Evolutionary conservation across 1,140 invertebrate species (phyloP).

Genomic region (Colletes gigas): DNA sequence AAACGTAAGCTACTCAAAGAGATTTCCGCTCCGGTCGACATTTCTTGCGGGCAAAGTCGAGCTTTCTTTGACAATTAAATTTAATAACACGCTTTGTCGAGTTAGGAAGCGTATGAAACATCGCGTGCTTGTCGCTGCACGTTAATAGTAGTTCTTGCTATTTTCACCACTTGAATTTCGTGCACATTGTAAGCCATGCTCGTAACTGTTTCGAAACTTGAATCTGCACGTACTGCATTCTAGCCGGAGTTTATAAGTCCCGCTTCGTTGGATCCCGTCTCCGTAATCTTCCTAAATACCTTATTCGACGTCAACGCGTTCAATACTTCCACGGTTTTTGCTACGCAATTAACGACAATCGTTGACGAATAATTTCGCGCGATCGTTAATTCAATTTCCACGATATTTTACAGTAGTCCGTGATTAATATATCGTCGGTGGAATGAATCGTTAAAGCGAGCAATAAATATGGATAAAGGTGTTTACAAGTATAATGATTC

Average conservation of each 20-base stretch:
- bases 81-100: conserved; percentile 8
- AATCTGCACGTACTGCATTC: neutral
- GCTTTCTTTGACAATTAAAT: conserved; percentile 41
- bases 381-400: too few relatives aligned
- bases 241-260: too few relatives aligned
- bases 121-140: neutral
- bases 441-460: too few relatives aligned
- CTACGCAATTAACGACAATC: too few relatives aligned
- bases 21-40: neutral
- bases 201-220: neutral
- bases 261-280: neutral
- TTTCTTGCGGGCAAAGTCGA: neutral
- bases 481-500: too few relatives aligned
- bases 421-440: too few relatives aligned
- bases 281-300: too few relatives aligned
- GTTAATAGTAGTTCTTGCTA: neutral
- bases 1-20: conserved; percentile 29
- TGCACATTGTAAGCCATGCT: neutral
- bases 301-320: too few relatives aligned
- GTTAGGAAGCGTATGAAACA: neutral
- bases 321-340: too few relatives aligned
- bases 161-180: neutral
- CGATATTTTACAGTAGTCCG: too few relatives aligned
- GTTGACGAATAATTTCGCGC: too few relatives aligned
- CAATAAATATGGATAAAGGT: too few relatives aligned